phyloP scores from a whole-genome alignment of 2,113 vertebrate genomes.

The Acanthochromis polyacanthus region DNA sequence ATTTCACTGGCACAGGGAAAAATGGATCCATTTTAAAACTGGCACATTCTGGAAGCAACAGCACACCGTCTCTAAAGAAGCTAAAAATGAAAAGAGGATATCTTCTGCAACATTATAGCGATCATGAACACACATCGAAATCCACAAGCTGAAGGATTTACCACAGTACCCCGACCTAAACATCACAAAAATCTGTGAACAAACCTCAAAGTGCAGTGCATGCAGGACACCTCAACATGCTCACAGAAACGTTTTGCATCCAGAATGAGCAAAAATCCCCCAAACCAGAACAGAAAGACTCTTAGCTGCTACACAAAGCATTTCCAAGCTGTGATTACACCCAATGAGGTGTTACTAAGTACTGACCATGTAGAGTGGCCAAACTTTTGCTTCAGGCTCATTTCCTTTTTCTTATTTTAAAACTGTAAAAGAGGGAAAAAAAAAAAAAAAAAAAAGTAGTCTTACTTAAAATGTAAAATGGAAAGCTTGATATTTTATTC shows the following conservation, averaged over 20 bases:
- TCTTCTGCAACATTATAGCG: too few species aligned
- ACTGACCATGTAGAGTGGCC: too few species aligned
- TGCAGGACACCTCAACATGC: background rate
- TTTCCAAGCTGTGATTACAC: background rate
- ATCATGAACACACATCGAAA: background rate
- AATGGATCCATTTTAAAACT: background rate
- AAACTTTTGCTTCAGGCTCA: too few species aligned
- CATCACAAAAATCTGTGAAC: background rate
- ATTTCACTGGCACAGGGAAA: background rate
- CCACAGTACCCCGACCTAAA: background rate
- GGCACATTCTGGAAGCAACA: constrained; percentile 2
- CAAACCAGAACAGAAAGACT: background rate
- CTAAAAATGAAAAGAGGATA: constrained; percentile 1
- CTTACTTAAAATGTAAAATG: too few species aligned
- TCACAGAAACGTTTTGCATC: background rate
- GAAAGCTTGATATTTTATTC: too few species aligned
- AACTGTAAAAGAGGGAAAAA: too few species aligned
- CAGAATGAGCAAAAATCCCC: background rate
- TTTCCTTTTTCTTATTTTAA: too few species aligned
- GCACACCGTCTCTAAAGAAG: background rate
- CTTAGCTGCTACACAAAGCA: background rate
- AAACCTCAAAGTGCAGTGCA: background rate
- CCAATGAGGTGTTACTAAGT: too few species aligned
- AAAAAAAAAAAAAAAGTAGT: too few species aligned
- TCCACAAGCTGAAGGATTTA: background rate